Evolutionary conservation across 2,113 vertebrate species (phyloP), one percentile per base, ranked within the genome.

Genomic region (Strix aluco): DNA sequence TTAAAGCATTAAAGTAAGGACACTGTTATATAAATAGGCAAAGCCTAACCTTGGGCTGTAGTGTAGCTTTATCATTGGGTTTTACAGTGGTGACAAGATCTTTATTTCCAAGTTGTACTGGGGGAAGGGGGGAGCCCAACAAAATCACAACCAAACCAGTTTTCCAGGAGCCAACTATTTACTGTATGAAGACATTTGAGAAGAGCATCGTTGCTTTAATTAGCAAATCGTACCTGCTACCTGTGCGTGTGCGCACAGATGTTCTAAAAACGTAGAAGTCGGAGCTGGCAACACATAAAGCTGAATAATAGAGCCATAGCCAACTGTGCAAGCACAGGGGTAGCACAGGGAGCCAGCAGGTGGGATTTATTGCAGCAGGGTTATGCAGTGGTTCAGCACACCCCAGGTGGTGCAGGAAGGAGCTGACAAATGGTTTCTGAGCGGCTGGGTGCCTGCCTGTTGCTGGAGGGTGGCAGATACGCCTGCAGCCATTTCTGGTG

Each of bases 211-310:
- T 44, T 26, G 30, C 57, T 83, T 90, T 69, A 22, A 20, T 34
- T 38, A n/a, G 47, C 38, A 21, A 32, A 67, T 13, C 23, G 1
- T 59, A 61, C 49, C 49, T 69, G 51, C 44, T 70, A 5, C 44
- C 62, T 71, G 22, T 32, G 34, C 38, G n/a, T 38, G n/a, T 7
- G 4, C 0, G 0, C 3, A 1, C 6, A 4, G 65, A 8, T 44
- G 11, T 5, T 92, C 40, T 61, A 3, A 34, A 44, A 47, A 26
- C 3, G 29, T 8, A 6, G 9, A 40, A 69, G 42, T 84, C 6
- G 1, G 84, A 61, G 54, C 54, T 44, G 34, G n/a, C 59, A 40
- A 6, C n/a, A 3, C 13, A 2, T 32, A 18, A 15, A 86, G 66
- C 51, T 26, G 27, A 16, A 5, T 38, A 62, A 30, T 8, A 7